A percentile compares a stretch with the other conserved stretches of the same genome.
These are phyloP conservation scores for Octomys mimax DNA, from an alignment of 2,797 vertebrate genomes.

Conservation along the genomic window DNA sequence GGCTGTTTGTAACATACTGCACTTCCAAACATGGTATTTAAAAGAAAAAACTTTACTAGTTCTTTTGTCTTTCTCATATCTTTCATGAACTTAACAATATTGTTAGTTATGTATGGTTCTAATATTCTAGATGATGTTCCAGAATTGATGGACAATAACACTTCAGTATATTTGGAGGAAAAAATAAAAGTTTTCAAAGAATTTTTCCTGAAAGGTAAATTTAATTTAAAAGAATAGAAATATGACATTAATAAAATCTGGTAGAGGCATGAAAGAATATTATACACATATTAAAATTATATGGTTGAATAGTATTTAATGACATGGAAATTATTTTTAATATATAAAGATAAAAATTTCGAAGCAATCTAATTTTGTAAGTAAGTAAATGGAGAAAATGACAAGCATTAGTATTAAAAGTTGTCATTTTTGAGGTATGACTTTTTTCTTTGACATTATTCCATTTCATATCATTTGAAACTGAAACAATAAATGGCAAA, in stretches of 20 bases:
- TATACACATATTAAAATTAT: neutral
- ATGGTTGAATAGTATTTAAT: neutral
- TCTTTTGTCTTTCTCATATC: neutral
- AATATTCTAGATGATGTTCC: neutral
- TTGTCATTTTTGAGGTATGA: too few species aligned
- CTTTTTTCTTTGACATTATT: neutral
- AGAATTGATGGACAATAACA: neutral
- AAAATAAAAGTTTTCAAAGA: neutral
- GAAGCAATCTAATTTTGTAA: neutral
- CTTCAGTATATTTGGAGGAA: neutral
- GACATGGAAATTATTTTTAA: neutral
- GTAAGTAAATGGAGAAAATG: neutral
- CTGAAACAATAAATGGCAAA: neutral
- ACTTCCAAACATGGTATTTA: neutral
- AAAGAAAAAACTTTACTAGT: neutral
- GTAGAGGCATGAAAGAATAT: neutral
- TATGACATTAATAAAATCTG: neutral
- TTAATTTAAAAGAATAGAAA: neutral
- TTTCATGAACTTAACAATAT: neutral
- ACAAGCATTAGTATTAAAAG: too few species aligned
- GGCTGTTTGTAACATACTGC: neutral
- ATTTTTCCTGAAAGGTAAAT: neutral
- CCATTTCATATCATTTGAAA: conserved; percentile 28
- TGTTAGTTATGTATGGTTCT: neutral
- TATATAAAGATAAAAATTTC: neutral